Evolutionary conservation across 2,113 vertebrate genomes (phyloP), one percentile per base, ranked within the genome.

Genomic region (Cyprinodon variegatus): DNA sequence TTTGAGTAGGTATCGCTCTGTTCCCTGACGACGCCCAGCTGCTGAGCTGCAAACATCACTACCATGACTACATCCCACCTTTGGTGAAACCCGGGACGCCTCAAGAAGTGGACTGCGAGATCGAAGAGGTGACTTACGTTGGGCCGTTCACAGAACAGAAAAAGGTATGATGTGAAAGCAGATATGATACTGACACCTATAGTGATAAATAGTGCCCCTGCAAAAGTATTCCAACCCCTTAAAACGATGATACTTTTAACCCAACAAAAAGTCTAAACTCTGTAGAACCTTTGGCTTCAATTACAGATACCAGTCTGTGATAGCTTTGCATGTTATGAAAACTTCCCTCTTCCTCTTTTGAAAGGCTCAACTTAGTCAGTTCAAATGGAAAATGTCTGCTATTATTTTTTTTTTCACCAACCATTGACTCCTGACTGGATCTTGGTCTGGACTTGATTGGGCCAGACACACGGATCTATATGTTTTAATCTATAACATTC

Each of bases 41-140:
- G 81, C 89, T 99, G 60, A 96, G 96, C 94, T 99, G 98, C 87
- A 94, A 86, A 60, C 98, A 99, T 82, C 90, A 98, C 82, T 94
- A 90, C 84, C 97, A 99, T 0, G 95, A 96, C 90, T 90, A 95
- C 89, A 96, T 99, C 73, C 96, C 95, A 0, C 95, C 96, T 22
- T 86, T 97, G 87, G 87, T 91, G 74, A 92, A 94, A 81, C 95
- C 96, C 0, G 95, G 95, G 14, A 94, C 94, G 72, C 95, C 91
- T 0, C 94, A 96, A 45, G 88, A 93, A 20, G 83, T 94, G 45
- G 91, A 95, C 76, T 99, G 98, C 71, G 71, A 85, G 81, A 94
- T 94, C 4, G 86, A 83, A 53, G 89, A 94, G 37, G 94, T 99
- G 86, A 96, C 90, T 83, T 99, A 98, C 92, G 83, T 87, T 0